A percentile compares a stretch with the other conserved stretches of the same genome.
phyloP scores from a whole-genome alignment of 2,797 vertebrate species.

The Pyrocephalus nanus region DNA sequence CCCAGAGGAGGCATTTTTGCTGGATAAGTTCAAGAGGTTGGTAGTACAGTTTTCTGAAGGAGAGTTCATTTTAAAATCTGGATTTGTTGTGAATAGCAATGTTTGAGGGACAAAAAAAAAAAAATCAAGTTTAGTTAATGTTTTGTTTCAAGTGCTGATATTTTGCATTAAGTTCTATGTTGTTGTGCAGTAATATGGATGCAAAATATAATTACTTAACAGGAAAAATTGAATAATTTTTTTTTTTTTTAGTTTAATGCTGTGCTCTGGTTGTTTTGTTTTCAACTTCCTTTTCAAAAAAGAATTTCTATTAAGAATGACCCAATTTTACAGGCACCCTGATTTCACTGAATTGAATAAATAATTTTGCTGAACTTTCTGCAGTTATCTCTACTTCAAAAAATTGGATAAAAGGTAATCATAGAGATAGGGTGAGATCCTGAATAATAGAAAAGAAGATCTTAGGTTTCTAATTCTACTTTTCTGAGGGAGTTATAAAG shows the following conservation, averaged over 20 bases:
- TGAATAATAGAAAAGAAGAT: background rate
- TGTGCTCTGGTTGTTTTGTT: background rate
- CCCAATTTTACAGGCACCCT: background rate
- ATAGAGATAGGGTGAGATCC: background rate
- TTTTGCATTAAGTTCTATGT: background rate
- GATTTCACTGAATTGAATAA: background rate
- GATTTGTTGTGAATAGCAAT: background rate
- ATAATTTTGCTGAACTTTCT: background rate
- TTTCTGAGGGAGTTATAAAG: background rate
- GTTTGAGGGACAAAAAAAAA: background rate
- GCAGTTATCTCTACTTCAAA: background rate
- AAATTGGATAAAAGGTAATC: background rate
- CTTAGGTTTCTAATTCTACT: background rate
- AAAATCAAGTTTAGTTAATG: background rate
- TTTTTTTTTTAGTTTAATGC: background rate
- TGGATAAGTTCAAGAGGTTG: background rate
- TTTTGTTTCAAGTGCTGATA: background rate
- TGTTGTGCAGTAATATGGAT: background rate
- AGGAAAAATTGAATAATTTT: background rate
- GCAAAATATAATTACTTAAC: background rate
- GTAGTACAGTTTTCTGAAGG: background rate
- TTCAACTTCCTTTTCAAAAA: background rate
- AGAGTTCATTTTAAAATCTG: background rate
- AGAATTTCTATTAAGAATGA: background rate
- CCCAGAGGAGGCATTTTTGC: background rate